Evolutionary conservation across 2,113 vertebrate genomes (phyloP), one percentile per base, ranked within the genome.

Genomic region (Miniopterus natalensis): DNA sequence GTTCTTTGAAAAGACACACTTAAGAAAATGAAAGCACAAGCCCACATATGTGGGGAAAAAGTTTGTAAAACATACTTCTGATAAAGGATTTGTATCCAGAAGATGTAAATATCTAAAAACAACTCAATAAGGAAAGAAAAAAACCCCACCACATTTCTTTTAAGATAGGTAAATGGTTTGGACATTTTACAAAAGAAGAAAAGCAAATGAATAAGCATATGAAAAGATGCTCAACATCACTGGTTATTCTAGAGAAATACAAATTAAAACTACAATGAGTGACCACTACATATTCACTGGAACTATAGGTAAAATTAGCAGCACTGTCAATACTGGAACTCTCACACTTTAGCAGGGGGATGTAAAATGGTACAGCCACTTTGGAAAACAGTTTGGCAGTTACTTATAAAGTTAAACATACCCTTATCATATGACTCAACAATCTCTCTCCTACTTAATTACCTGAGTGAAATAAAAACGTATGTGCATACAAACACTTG

Each of bases 261-360:
- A 88, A 95, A 95, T 59, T 65, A 88, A 75, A 74, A 96, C 27
- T 31, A 40, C 18, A 77, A 25, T 59, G 74, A 93, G 11, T 57
- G 68, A 51, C 13, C 40, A 90, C 21, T 59, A 78, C 27, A 40
- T 27, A 61, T 31, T 94, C 59, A 90, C 47, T 49, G 23, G 47
- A 68, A 83, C 17, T 11, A 80, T 1, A 53, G 31, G n/a, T 68
- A 77, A 92, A 92, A 74, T 89, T 45, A 75, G 92, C 88, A 90
- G 61, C 49, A 61, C 51, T 51, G 8, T 70, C 47, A 81, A 75
- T 53, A 92, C 27, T 77, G 45, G 27, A 83, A 81, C 11, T 18
- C 31, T 71, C 11, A 42, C 12, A 53, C 1, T 25, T 68, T 55
- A 75, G 13, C 45, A 61, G 2, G 20, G 27, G 36, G 25, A 51